Evolutionary conservation across 2,888 invertebrate species (phyloP), one percentile per base, ranked within the genome.

Genomic region (Mamestra brassicae): DNA sequence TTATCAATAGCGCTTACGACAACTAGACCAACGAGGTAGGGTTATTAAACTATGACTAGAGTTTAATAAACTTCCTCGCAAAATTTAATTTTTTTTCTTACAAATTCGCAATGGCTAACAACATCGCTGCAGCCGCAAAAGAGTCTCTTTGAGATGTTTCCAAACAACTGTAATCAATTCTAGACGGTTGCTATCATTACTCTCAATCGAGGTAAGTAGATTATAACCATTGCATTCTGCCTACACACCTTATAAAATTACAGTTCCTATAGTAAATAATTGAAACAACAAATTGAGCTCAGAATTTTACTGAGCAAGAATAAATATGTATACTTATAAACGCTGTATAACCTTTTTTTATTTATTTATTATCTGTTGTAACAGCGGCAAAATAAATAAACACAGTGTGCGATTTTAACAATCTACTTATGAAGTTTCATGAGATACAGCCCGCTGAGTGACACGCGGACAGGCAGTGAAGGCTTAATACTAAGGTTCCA

Each of bases 121-220:
- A 61, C 34, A 55, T 60, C 17, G 26, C 17, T 38, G 11, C 52
- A 60, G 38, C 6, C 4, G 17, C 38, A 11, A 77, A 62, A 55
- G 50, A 62, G 42, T 50, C 55, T 17, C 3, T 42, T 17, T 45
- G 17, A 17, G 54, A 55, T 52, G 17, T 76, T 70, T 57, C 71
- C 62, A 57, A 78, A 62, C 78, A 4, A 62, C 15, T 76, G 36
- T 52, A 76, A 76, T 70, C 78, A 62, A 71, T 63, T 63, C 42
- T 62, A 57, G 13, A 36, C 71, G 36, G 45, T 71, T 62, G 54
- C 71, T 45, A 71, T 71, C 68, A 52, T 75, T 76, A 78, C 50
- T 78, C 36, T 78, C 50, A 45, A 70, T 78, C 17, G 70, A 78
- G 47, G 42, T 69, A 62, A 34, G 38, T 60, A 77, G 26, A 4